These are phyloP conservation scores for Drosophila mojavensis DNA, from an alignment of 1,140 invertebrate species.

Conservation along the genomic window DNA sequence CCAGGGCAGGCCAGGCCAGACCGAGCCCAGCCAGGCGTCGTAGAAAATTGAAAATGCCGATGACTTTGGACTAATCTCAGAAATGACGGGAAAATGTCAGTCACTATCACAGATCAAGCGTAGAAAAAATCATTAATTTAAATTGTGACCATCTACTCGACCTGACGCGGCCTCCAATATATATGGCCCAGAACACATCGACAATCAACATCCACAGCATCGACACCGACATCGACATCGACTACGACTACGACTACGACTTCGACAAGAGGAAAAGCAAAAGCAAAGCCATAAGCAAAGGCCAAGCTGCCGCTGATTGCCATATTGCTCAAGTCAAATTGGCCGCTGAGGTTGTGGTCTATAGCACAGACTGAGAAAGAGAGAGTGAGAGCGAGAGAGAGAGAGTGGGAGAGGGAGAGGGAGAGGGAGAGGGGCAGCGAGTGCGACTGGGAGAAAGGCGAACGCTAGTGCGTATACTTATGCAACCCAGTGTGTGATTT, in stretches of 20 bases:
- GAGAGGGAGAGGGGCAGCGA: background rate
- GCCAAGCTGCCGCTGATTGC: slow-evolving; percentile 60
- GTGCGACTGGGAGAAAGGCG: slow-evolving; percentile 33
- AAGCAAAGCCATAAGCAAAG: slow-evolving; percentile 49
- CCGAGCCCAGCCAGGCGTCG: slow-evolving; percentile 3
- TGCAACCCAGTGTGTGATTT: slow-evolving; percentile 32
- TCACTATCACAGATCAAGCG: slow-evolving; percentile 82
- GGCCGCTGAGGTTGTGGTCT: slow-evolving; percentile 42
- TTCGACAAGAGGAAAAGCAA: slow-evolving; percentile 30
- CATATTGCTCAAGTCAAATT: slow-evolving; percentile 67
- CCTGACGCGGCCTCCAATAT: slow-evolving; percentile 29
- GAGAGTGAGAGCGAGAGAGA: background rate
- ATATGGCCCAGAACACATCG: slow-evolving; percentile 43
- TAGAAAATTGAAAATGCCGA: slow-evolving; percentile 75
- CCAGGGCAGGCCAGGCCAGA: too few relatives aligned
- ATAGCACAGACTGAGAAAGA: background rate
- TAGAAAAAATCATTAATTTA: slow-evolving; percentile 83
- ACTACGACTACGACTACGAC: background rate
- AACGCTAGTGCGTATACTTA: slow-evolving; percentile 33
- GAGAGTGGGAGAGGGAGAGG: background rate
- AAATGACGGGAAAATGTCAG: slow-evolving; percentile 80
- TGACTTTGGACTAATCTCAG: slow-evolving; percentile 77
- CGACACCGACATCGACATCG: slow-evolving; percentile 12
- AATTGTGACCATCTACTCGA: slow-evolving; percentile 74
- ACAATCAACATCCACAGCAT: slow-evolving; percentile 25